These are phyloP conservation scores for Eilema sororculum DNA, from an alignment of 2,888 invertebrate genomes.

Conservation along the genomic window DNA sequence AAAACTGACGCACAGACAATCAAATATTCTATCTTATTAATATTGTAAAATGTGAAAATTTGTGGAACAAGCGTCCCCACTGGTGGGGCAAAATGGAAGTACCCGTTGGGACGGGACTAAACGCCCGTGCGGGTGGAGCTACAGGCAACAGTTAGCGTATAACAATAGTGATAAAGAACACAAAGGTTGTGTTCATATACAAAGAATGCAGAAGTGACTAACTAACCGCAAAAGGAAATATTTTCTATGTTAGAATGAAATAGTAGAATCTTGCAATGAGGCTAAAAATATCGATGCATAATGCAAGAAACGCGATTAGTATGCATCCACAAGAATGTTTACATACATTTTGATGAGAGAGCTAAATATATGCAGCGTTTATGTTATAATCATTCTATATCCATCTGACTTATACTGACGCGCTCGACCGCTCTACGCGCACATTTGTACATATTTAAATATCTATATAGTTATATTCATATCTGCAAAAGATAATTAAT, in stretches of 20 bases:
- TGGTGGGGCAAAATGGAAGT: too few relatives aligned
- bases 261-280: background rate
- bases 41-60: too few relatives aligned
- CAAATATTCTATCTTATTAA: too few relatives aligned
- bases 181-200: background rate
- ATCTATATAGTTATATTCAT: conserved; percentile 2
- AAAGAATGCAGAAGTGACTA: conserved; percentile 1
- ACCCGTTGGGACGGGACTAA: too few relatives aligned
- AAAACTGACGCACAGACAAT: too few relatives aligned
- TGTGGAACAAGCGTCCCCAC: too few relatives aligned
- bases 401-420: conserved; percentile 5
- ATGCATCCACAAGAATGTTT: conserved; percentile 8
- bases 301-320: conserved; percentile 3
- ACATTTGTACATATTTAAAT: conserved; percentile 12
- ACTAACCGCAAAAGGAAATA: background rate
- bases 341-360: conserved; percentile 18
- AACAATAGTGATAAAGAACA: background rate
- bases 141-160: background rate
- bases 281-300: conserved; percentile 3
- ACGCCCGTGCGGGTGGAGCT: background rate
- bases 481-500: conserved; percentile 1
- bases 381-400: conserved; percentile 14
- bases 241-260: conserved; percentile 2
- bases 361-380: conserved; percentile 22
- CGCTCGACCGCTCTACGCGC: background rate